Base-by-base conservation (phyloP, 2,797 vertebrate genomes). In the Gallirallus australis region DNA sequence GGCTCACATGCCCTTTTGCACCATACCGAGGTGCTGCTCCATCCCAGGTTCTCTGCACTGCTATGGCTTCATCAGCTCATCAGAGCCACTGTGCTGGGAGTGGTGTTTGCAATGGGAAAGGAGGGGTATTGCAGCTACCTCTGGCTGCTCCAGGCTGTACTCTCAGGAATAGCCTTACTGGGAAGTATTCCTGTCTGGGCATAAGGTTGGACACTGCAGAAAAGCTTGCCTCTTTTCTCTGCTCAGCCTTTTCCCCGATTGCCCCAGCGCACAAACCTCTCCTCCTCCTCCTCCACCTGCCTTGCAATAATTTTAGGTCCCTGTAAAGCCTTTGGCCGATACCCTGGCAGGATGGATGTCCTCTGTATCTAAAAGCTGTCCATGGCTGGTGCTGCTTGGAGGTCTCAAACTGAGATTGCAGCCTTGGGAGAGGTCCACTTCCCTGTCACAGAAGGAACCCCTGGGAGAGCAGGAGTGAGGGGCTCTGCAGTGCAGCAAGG, bases 11-110 rank as follows among this genome's bases (percentile, higher is more conserved):
- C 47, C 61, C 78, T 94, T 88, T 93, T 89, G 91, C 71, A 15
- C 39, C 45, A 76, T 50, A 48, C 50, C 47, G 75, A 93, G 85
- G 91, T 89, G 86, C 84, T 76, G 78, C 69, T 89, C 80, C 86
- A 82, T 35, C 73, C 82, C 39, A 48, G 73, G 87, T 54, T 92
- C 30, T 90, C 81, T 27, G 27, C 8, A 18, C 71, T 96, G 91
- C 86, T 20, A 31, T 89, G 94, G 78, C 84, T 97, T 92, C 80
- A 78, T 48, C 80, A 82, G 63, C 63, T 87, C 52, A 30, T 93
- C 90, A 88, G 82, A 83, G 37, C 2, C 11, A 80, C 88, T 76
- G 76, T 66, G 78, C 79, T 90, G 56, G 63, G 89, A 90, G 84
- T 31, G 28, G 33, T 50, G 61, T 64, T 75, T 85, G 82, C 7